Percentiles rank a stretch among this genome's conserved stretches.
Conservation (phyloP, 2,113 vertebrate species). For the Rattus norvegicus region DNA sequence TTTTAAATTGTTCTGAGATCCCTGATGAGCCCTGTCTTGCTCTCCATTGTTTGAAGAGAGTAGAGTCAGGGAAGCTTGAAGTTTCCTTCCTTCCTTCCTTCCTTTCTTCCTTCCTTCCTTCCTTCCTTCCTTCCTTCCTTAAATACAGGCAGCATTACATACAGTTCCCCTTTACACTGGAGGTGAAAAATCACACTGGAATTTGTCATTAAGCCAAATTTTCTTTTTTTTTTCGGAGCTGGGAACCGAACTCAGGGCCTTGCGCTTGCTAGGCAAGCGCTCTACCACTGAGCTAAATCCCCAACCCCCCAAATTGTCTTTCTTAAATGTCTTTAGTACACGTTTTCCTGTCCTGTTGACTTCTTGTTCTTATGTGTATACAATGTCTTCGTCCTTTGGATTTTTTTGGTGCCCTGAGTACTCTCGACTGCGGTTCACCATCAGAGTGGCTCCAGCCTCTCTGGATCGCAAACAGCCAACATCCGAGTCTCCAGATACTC, state of each 20-base stretch:
- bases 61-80: not conserved
- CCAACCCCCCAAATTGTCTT: too few species aligned
- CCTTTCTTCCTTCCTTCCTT: too few species aligned
- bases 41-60: not conserved
- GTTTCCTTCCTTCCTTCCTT: not conserved
- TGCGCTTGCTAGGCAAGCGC: too few species aligned
- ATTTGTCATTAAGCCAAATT: not conserved
- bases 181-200: not conserved
- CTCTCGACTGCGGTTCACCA: not conserved
- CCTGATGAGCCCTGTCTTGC: not conserved
- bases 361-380: not conserved
- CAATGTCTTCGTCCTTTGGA: not conserved
- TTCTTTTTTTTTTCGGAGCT: too few species aligned
- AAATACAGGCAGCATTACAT: not conserved
- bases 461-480: not conserved
- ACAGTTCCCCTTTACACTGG: not conserved
- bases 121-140: not conserved
- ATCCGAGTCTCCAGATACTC: fast-evolving
- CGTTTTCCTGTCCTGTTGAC: not conserved
- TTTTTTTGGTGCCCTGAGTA: not conserved
- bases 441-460: not conserved
- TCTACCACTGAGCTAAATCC: too few species aligned
- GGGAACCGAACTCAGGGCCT: too few species aligned
- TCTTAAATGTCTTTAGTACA: not conserved
- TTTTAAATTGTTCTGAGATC: not conserved